Percentiles rank a stretch among this genome's conserved stretches.
Conservation (phyloP, 2,113 vertebrate genomes). For the Pitta sordida region DNA sequence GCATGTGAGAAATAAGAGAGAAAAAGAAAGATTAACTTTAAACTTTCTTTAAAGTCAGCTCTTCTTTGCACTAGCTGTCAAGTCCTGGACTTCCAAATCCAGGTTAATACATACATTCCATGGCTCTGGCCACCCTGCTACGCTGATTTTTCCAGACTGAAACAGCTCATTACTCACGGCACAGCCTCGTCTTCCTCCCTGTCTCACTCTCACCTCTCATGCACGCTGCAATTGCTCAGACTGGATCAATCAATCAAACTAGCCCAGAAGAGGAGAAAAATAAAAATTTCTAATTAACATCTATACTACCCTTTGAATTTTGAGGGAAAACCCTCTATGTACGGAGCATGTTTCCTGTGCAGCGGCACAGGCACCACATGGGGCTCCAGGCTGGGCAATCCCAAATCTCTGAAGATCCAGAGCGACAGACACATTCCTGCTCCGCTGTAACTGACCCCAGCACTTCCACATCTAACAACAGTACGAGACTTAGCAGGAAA, state of each 20-base stretch:
- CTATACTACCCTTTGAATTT: neutral
- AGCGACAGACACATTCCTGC: neutral
- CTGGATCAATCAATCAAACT: neutral
- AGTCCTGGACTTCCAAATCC: neutral
- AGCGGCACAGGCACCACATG: neutral
- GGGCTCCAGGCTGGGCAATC: neutral
- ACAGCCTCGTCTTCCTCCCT: neutral
- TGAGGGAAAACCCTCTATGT: neutral
- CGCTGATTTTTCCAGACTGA: neutral
- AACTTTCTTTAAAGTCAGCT: neutral
- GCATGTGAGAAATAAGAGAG: neutral
- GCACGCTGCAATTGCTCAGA: neutral
- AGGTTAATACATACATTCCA: conserved; percentile 11
- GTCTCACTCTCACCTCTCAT: neutral
- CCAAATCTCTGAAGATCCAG: neutral
- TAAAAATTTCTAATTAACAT: neutral
- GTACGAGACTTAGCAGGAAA: neutral
- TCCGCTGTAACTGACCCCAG: neutral
- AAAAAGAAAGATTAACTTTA: neutral
- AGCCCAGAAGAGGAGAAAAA: neutral
- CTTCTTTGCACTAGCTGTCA: neutral
- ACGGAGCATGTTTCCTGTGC: neutral
- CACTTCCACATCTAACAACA: neutral
- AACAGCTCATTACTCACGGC: neutral
- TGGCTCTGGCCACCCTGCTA: neutral